Conservation (phyloP, 2,888 invertebrate genomes). For the Pollenia amentaria region DNA sequence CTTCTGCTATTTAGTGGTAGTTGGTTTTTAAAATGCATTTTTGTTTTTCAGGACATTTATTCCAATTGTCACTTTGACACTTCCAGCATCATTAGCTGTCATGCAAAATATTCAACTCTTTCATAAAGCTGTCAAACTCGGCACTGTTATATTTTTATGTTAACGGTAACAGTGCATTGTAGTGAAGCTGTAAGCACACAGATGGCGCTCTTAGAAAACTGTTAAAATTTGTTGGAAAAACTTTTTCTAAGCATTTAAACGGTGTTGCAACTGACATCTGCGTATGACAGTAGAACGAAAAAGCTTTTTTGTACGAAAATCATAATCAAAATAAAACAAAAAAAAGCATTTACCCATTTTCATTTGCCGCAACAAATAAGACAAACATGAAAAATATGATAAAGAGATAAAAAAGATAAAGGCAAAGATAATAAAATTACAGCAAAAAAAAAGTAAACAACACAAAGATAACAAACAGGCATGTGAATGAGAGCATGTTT, state of each 20-base stretch:
- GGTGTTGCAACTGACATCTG: conserved; percentile 11
- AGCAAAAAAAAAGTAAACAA: conserved; percentile 44
- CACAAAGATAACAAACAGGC: conserved; percentile 6
- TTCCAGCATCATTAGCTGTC: conserved; percentile 33
- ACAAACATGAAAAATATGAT: conserved; percentile 54
- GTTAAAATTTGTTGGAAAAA: conserved; percentile 14
- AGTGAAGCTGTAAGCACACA: conserved; percentile 37
- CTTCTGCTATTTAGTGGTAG: conserved; percentile 5
- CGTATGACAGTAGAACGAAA: conserved; percentile 20
- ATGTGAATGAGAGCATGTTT: not conserved
- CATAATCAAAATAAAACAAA: conserved; percentile 67
- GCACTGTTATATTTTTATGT: conserved; percentile 3
- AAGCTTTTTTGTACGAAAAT: conserved; percentile 62
- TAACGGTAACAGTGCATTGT: not conserved
- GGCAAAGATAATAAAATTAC: conserved; percentile 48
- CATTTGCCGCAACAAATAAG: conserved; percentile 71
- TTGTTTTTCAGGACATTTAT: conserved; percentile 42
- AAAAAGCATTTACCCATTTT: conserved; percentile 68
- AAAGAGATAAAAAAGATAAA: conserved; percentile 47
- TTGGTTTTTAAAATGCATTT: conserved; percentile 12
- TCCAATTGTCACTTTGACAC: conserved; percentile 56
- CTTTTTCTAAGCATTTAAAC: conserved; percentile 34
- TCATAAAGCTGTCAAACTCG: conserved; percentile 9
- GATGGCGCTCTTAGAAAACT: conserved; percentile 36
- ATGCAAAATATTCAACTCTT: not conserved